Percentiles rank a stretch among this genome's conserved stretches.
phyloP scores from a whole-genome alignment of 2,888 invertebrate species.

The Drosophila demipolita region DNA sequence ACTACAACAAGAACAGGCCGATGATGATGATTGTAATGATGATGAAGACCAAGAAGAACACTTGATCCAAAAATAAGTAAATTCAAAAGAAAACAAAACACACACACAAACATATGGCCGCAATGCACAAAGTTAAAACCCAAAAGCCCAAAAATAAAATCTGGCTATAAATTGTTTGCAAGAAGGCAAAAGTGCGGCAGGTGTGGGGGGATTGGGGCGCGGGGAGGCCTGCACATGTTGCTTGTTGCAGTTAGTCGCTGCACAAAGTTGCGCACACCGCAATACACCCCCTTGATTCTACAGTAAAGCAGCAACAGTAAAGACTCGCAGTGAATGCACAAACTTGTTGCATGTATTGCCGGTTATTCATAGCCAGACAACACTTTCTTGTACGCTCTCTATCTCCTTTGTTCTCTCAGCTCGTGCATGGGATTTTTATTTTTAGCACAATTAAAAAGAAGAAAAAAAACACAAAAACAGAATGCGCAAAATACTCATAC shows the following conservation, averaged over 20 bases:
- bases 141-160: constrained; percentile 61
- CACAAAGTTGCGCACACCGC: constrained; percentile 32
- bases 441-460: constrained; percentile 64
- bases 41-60: constrained; percentile 29
- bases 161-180: constrained; percentile 59
- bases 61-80: constrained; percentile 59
- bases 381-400: constrained; percentile 14
- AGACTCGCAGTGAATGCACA: constrained; percentile 16
- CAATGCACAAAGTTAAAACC: constrained; percentile 59
- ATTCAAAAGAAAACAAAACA: constrained; percentile 52
- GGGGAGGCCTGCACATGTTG: constrained; percentile 55
- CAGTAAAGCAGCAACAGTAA: constrained; percentile 32
- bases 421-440: constrained; percentile 54
- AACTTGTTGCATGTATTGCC: constrained; percentile 5
- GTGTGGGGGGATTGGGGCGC: constrained; percentile 25
- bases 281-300: neutral
- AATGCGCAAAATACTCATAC: constrained; percentile 82
- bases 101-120: constrained; percentile 14
- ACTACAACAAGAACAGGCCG: constrained; percentile 23
- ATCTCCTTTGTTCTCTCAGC: constrained; percentile 25
- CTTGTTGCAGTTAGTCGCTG: constrained; percentile 20
- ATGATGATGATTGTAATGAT: constrained; percentile 12
- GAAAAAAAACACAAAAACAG: constrained; percentile 40
- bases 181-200: constrained; percentile 24
- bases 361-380: neutral